Evolutionary conservation across 2,888 invertebrate species (phyloP), one percentile per base, ranked within the genome.

Genomic region (Rhagonycha fulva): DNA sequence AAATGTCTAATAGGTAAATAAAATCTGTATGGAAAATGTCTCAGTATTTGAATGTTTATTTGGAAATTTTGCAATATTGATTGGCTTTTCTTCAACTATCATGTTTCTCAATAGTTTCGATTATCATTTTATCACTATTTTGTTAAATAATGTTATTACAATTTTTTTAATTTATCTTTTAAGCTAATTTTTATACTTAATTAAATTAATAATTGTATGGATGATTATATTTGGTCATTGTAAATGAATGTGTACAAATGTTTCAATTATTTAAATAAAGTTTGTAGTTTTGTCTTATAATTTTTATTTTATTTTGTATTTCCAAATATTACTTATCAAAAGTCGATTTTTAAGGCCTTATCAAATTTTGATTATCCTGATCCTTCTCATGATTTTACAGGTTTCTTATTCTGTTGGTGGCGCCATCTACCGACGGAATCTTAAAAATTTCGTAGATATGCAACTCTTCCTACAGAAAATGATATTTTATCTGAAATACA

Each of bases 1-100:
- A 76, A 76, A 76, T 74, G 76, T 74, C 73, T 74, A 14, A 28
- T 76, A 32, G 68, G 61, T 32, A 70, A 72, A 70, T n/a, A 19
- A 47, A 19, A 60, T 47, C 19, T 74, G 76, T 76, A 76, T 76
- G 70, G 68, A 60, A 74, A 76, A 70, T 61, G 73, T 71, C 66
- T 72, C 61, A 9, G 47, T 47, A 47, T 47, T 47, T 47, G 47
- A 47, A 47, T 47, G 47, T 47, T n/a, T n/a, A 47, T 47, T 47
- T 47, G n/a, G n/a, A 47, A n/a, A 47, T 47, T 47, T 47, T 47
- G n/a, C 9, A 47, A 47, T 47, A 47, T 47, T 47, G 47, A 47
- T 47, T 47, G 9, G 12, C 19, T 47, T 47, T 47, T 47, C n/a
- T 47, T 47, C 12, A n/a, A n/a, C 47, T n/a, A n/a, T 4, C 11